Evolutionary conservation across 2,797 vertebrate species (phyloP).

Genomic region (Rhabdophis nuchalis): DNA sequence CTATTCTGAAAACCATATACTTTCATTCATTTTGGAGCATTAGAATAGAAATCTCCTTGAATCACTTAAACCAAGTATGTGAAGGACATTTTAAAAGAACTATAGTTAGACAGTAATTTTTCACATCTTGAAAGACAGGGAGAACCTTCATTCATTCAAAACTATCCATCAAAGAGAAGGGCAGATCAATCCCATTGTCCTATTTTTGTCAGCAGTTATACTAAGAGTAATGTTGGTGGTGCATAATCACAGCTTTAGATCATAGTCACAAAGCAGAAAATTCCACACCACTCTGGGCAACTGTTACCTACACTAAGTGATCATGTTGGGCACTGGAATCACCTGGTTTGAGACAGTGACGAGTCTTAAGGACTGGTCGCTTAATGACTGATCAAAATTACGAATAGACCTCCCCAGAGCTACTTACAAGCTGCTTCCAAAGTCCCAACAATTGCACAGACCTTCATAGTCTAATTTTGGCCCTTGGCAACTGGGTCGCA

Average conservation of each 20-base stretch:
- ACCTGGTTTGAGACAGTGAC: not conserved
- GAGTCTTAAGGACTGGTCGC: not conserved
- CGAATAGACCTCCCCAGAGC: not conserved
- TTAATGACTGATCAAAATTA: not conserved
- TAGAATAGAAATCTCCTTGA: not conserved
- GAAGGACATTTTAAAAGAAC: not conserved
- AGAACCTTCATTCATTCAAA: not conserved
- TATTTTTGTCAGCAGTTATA: not conserved
- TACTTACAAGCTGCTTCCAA: not conserved
- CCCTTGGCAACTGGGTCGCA: not conserved
- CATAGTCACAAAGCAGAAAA: not conserved
- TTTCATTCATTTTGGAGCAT: not conserved
- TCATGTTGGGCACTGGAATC: not conserved
- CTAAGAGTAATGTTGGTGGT: not conserved
- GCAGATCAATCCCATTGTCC: not conserved
- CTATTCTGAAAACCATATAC: not conserved
- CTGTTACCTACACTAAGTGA: not conserved
- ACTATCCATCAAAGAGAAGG: not conserved
- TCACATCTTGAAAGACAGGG: not conserved
- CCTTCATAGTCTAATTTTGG: not conserved
- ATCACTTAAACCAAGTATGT: not conserved
- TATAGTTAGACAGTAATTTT: not conserved
- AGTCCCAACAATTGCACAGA: not conserved
- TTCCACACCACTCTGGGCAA: not conserved
- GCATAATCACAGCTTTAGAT: not conserved